Conservation (phyloP, 1,140 invertebrate genomes). For the Temnothorax nylanderi region DNA sequence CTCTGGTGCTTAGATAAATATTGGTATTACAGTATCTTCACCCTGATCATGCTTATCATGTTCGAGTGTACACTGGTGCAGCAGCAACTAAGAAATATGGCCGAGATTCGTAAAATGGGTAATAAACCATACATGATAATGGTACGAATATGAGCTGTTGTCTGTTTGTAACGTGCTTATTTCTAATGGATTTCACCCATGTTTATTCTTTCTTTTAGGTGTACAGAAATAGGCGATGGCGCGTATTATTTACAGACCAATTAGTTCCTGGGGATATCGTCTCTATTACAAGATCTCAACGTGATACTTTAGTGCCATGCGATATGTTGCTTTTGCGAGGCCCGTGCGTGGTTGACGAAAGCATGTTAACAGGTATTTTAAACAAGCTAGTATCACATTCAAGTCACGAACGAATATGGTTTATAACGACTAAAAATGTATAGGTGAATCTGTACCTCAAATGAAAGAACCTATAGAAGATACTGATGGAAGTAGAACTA, state of each 20-base stretch:
- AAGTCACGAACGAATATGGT: neutral
- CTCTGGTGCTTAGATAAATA: slow-evolving; percentile 99
- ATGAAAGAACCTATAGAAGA: slow-evolving; percentile 99
- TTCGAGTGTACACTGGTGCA: slow-evolving; percentile 99
- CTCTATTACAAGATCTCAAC: slow-evolving; percentile 95
- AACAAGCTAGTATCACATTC: neutral
- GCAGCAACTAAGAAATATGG: slow-evolving; percentile 99
- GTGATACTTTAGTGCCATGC: slow-evolving; percentile 98
- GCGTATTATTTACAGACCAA: slow-evolving; percentile 94
- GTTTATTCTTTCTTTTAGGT: slow-evolving; percentile 86
- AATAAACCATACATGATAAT: slow-evolving; percentile 97
- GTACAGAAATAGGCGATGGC: slow-evolving; percentile 97
- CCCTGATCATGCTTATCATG: slow-evolving; percentile 98
- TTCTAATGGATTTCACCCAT: neutral
- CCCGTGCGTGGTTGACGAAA: slow-evolving; percentile 98
- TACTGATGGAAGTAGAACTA: slow-evolving; percentile 87
- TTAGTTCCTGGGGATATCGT: slow-evolving; percentile 98
- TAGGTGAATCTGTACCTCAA: slow-evolving; percentile 98
- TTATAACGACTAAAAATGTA: slow-evolving; percentile 40
- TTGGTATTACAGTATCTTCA: slow-evolving; percentile 99
- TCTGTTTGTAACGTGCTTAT: neutral
- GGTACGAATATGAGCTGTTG: slow-evolving; percentile 81
- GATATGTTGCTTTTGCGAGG: slow-evolving; percentile 97
- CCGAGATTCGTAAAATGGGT: slow-evolving; percentile 99
- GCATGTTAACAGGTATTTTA: slow-evolving; percentile 96